Evolutionary conservation across 1,140 invertebrate genomes (phyloP), one percentile per base, ranked within the genome.

Genomic region (Drosophila littoralis): DNA sequence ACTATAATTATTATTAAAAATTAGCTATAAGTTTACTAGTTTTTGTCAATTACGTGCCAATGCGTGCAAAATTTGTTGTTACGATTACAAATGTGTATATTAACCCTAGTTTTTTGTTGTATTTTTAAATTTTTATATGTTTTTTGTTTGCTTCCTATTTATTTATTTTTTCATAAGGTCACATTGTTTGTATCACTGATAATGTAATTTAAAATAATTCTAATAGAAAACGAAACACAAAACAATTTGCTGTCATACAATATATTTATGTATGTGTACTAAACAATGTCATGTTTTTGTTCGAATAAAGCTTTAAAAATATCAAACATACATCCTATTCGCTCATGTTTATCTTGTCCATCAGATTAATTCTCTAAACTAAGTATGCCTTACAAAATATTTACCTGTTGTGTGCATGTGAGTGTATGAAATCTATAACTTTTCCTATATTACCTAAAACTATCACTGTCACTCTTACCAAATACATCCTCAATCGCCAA

Each of bases 181-280:
- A 86, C 82, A 82, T 86, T 86, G 82, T 86, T 85, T 86, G 74
- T 86, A 86, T 86, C 82, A 86, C 82, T 86, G 75, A 86, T 67
- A 86, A 81, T 66, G 55, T 76, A 79, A 76, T 84, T 54, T 64
- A 73, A 71, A 88, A 69, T 71, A 73, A 86, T 75, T 67, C 72
- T 50, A 81, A 75, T 38, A 40, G 33, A 28, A 79, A 78, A 74
- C n/a, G 6, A 13, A 77, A n/a, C 4, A 54, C 12, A 43, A 74
- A 59, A 71, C 43, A 59, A 67, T 75, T 78, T 51, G 33, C 69
- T 75, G 54, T 81, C 54, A 67, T 43, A 54, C 58, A 57, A 64
- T 54, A 48, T 59, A 51, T 61, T 32, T 45, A 46, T 54, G 13
- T 65, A 65, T 46, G 43, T 55, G 22, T 63, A 74, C 12, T 40